Evolutionary conservation across 2,797 vertebrate species (phyloP).

Genomic region (Schizothorax lantsangensis): DNA sequence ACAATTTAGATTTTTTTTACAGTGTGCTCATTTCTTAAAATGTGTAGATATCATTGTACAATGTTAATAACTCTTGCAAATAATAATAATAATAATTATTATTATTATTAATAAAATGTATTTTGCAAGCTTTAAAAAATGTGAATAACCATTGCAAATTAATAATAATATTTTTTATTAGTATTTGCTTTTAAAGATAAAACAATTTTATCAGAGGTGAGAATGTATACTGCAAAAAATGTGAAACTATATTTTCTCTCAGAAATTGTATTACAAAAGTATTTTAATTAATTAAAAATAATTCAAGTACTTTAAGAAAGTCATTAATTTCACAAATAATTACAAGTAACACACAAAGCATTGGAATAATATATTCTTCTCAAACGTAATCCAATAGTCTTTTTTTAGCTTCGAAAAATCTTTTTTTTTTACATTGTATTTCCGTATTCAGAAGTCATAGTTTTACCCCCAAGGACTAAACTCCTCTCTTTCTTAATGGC

Average conservation of each 20-base stretch:
- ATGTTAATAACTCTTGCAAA: constrained; percentile 35
- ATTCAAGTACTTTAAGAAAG: background rate
- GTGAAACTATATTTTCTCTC: background rate
- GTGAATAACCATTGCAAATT: constrained; percentile 22
- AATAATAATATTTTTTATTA: background rate
- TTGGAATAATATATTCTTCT: background rate
- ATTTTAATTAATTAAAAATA: background rate
- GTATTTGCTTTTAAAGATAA: constrained; percentile 6
- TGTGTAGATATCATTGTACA: constrained; percentile 30
- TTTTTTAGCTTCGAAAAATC: background rate
- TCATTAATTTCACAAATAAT: background rate
- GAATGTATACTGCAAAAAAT: background rate
- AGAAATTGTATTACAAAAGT: background rate
- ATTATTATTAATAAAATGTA: background rate
- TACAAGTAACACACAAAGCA: background rate
- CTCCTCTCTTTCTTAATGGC: background rate
- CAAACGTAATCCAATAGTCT: background rate
- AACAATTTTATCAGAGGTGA: constrained; percentile 21
- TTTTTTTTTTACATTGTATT: background rate
- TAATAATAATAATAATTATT: no score
- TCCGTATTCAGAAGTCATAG: background rate
- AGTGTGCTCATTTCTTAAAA: background rate
- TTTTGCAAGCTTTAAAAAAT: constrained; percentile 11
- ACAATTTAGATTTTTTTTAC: background rate
- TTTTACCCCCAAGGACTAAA: background rate